phyloP scores from a whole-genome alignment of 2,888 invertebrate genomes.

The Alcis repandata region DNA sequence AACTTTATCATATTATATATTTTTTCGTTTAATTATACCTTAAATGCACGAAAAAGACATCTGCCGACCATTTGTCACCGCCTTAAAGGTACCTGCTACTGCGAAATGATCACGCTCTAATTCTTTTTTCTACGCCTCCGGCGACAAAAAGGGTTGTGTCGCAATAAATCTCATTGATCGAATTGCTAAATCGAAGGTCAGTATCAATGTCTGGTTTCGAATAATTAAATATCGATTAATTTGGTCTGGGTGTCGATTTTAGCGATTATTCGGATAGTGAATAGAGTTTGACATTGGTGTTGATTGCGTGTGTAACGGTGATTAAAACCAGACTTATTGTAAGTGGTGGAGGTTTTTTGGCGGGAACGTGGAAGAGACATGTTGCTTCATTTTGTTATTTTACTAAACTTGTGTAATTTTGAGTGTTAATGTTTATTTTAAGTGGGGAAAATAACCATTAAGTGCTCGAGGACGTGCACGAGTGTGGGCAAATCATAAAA shows the following conservation, averaged over 20 bases:
- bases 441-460: no score
- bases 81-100: constrained; percentile 13
- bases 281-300: constrained; percentile 18
- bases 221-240: constrained; percentile 15
- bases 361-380: no score
- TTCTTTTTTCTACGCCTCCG: constrained; percentile 19
- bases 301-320: background rate
- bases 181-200: constrained; percentile 14
- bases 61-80: no score
- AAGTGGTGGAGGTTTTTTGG: background rate
- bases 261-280: background rate
- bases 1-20: no score
- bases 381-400: no score
- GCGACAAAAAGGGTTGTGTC: constrained; percentile 27
- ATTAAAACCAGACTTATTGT: background rate
- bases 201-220: constrained; percentile 11
- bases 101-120: constrained; percentile 27
- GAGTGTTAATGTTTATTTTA: no score
- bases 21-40: no score
- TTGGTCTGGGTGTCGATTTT: constrained; percentile 17
- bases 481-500: no score
- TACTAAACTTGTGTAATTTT: no score
- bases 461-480: no score
- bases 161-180: constrained; percentile 27
- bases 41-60: no score